Evolutionary conservation across 2,888 invertebrate species (phyloP).

Genomic region (Hartigia nigra): DNA sequence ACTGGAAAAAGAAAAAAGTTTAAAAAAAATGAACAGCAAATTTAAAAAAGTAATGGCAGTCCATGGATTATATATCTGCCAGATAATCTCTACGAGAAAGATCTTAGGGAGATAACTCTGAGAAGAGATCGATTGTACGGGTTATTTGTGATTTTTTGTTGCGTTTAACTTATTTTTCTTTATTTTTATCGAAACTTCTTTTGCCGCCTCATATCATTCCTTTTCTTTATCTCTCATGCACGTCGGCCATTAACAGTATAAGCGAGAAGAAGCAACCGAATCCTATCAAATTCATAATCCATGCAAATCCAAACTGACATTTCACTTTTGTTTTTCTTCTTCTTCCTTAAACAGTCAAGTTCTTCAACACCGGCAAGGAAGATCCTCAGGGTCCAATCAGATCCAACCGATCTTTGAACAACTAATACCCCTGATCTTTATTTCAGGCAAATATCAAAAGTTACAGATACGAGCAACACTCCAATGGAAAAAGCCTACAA

Average conservation of each 20-base stretch:
- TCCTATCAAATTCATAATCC: constrained; percentile 36
- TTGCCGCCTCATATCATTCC: not conserved
- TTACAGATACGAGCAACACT: not conserved
- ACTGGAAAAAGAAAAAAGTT: not conserved
- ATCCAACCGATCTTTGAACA: not conserved
- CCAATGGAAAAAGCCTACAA: not conserved
- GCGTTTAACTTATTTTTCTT: not conserved
- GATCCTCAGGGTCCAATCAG: not conserved
- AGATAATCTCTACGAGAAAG: not conserved
- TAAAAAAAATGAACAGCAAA: not conserved
- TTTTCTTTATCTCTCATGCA: not conserved
- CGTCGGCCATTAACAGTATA: not conserved
- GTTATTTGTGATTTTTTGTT: not conserved
- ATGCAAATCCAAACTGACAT: constrained; percentile 37
- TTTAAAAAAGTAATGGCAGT: not conserved
- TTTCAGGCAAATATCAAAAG: not conserved
- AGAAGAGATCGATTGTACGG: not conserved
- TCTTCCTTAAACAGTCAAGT: not conserved
- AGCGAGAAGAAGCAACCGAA: constrained; percentile 9
- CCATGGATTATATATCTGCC: not conserved
- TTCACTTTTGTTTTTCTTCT: not conserved
- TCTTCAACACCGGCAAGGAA: not conserved
- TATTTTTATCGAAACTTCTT: not conserved
- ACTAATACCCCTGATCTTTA: not conserved
- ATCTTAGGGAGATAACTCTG: not conserved